Evolutionary conservation across 2,797 vertebrate genomes (phyloP).

Genomic region (Malacoraja senta): DNA sequence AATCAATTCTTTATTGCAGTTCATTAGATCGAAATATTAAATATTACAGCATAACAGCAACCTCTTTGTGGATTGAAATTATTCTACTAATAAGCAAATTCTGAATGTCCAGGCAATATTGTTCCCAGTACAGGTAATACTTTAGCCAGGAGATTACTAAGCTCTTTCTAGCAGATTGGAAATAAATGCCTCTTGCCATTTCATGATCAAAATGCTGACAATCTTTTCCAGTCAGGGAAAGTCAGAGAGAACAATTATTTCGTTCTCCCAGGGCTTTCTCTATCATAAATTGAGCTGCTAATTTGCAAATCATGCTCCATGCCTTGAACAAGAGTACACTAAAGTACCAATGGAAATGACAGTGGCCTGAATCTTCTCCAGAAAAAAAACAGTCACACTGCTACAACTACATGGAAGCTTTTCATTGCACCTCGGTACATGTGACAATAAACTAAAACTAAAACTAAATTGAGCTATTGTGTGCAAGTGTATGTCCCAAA

Average conservation of each 20-base stretch:
- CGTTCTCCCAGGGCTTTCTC: background rate
- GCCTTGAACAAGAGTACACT: background rate
- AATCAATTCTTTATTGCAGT: background rate
- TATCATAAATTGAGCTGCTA: background rate
- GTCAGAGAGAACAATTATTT: background rate
- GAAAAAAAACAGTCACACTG: too few relatives aligned
- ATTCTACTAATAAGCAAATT: background rate
- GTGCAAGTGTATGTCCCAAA: too few relatives aligned
- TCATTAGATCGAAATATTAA: background rate
- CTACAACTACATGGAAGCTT: too few relatives aligned
- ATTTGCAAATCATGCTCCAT: background rate
- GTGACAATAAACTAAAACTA: too few relatives aligned
- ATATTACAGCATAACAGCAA: background rate
- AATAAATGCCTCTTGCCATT: background rate
- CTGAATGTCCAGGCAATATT: background rate
- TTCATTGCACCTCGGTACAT: too few relatives aligned
- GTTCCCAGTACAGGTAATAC: background rate
- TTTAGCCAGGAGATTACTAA: background rate
- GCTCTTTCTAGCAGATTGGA: background rate
- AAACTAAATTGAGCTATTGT: too few relatives aligned
- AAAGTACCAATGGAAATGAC: background rate
- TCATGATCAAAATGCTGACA: slow-evolving; percentile 1
- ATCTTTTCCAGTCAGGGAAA: background rate
- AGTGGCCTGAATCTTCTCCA: too few relatives aligned
- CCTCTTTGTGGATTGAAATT: background rate